Evolutionary conservation across 30 jellyfish, hydroid and myxozoan species (phyloP).

Genomic region (Chrysaora quinquecirrha): DNA sequence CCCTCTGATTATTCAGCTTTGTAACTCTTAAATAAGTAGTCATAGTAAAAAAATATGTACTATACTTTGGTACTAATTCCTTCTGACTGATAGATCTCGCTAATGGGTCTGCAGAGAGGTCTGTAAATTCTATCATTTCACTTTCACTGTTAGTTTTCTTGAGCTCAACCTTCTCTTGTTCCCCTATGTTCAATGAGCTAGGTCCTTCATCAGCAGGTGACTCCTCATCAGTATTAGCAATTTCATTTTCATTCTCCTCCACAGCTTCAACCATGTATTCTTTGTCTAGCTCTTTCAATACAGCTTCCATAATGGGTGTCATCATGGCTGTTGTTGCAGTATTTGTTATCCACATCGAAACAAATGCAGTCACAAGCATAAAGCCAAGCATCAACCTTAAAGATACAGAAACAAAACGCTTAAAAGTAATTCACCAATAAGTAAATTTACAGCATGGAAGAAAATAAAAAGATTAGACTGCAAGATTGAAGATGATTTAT

Average conservation of each 20-base stretch:
- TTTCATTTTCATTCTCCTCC: constrained; percentile 41
- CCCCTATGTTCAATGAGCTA: neutral
- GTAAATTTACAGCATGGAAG: no score
- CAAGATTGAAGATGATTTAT: no score
- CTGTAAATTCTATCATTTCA: neutral
- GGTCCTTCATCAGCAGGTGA: neutral
- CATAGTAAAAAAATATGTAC: no score
- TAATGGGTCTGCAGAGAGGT: neutral
- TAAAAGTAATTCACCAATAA: no score
- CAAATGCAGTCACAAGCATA: constrained; percentile 91
- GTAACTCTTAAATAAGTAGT: no score
- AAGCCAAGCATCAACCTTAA: constrained; percentile 78
- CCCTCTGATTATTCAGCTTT: no score
- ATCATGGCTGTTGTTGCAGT: constrained; percentile 99
- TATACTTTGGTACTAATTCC: neutral
- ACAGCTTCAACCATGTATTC: constrained; percentile 47
- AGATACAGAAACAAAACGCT: no score
- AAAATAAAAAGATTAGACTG: no score
- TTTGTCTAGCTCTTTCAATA: constrained; percentile 87
- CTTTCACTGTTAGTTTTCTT: neutral
- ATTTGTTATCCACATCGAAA: constrained; percentile 98
- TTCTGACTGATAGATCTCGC: neutral
- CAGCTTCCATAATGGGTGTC: constrained; percentile 99
- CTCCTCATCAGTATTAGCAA: neutral
- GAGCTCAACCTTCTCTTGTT: neutral